Base-by-base conservation (phyloP, 1,140 invertebrate genomes). In the Drosophila navojoa region DNA sequence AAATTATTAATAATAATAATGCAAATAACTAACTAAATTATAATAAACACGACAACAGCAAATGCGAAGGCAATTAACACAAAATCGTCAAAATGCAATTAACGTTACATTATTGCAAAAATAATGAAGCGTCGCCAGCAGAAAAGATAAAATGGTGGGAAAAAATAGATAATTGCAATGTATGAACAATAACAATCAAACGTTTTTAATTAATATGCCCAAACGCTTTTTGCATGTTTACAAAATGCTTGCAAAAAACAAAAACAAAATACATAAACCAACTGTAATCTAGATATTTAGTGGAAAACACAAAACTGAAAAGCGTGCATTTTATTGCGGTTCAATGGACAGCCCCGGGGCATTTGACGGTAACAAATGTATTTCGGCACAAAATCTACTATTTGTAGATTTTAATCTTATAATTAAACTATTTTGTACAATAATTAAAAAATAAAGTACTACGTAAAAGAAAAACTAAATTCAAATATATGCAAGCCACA, bases 81-180 rank as follows among this genome's bases (percentile, higher is more conserved):
- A 87, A 79, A 78, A 44, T 62, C 61, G 44, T 76, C 45, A 32
- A 86, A 86, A 81, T 79, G 82, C 71, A 87, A 86, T 86, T 86
- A 86, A 81, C 40, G 57, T 71, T 64, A 53, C 35, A 71, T 71
- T 77, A 75, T 73, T 77, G 61, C 49, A 61, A 58, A 66, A 75
- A 66, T 68, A 75, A 71, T 75, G 38, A 75, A 71, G 71, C 22
- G 38, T 40, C 40, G 64, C 29, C 44, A 38, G 47, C 42, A 29
- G 29, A 55, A 61, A 27, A 50, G 29, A 58, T 52, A 44, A 40
- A 29, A 15, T 35, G 35, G 42, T 35, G 42, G 42, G 59, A 75
- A 55, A 50, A 58, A 53, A 62, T 32, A 60, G 64, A 74, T 74
- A 69, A 62, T 70, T 70, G 57, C 38, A 50, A 25, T 50, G 53